Evolutionary conservation across 2,113 vertebrate species (phyloP).

Genomic region (Setophaga petechia): DNA sequence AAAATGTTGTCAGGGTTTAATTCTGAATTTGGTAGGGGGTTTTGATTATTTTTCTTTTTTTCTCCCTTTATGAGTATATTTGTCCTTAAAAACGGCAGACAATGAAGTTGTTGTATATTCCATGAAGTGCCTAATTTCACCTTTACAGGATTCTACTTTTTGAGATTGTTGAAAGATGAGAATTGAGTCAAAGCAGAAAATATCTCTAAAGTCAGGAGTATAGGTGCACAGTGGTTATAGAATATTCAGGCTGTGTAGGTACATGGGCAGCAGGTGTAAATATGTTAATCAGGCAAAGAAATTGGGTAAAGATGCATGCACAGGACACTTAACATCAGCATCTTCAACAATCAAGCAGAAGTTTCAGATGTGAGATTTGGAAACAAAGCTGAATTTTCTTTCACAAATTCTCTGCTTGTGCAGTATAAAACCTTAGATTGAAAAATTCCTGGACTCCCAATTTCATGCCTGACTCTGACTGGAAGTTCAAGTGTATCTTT

Average conservation of each 20-base stretch:
- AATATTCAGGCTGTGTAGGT: neutral
- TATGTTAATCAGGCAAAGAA: neutral
- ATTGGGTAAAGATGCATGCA: no score
- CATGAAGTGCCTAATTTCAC: neutral
- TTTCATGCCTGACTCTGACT: neutral
- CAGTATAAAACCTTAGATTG: neutral
- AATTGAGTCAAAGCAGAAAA: neutral
- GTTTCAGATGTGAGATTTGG: neutral
- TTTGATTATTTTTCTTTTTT: neutral
- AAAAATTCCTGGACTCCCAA: neutral
- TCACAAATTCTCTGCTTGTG: neutral
- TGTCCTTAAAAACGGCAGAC: neutral
- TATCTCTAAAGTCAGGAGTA: neutral
- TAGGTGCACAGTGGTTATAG: neutral
- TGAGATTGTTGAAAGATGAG: neutral
- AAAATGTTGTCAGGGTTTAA: neutral
- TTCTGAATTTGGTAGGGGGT: accelerated
- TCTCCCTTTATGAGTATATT: neutral
- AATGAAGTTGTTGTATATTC: neutral
- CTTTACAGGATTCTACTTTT: neutral
- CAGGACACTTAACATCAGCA: neutral
- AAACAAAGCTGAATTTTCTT: neutral
- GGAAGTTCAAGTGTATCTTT: neutral
- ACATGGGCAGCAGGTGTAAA: neutral
- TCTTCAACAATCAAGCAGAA: neutral